These are phyloP conservation scores for Nezara viridula DNA, from an alignment of 2,888 invertebrate species.

Conservation along the genomic window DNA sequence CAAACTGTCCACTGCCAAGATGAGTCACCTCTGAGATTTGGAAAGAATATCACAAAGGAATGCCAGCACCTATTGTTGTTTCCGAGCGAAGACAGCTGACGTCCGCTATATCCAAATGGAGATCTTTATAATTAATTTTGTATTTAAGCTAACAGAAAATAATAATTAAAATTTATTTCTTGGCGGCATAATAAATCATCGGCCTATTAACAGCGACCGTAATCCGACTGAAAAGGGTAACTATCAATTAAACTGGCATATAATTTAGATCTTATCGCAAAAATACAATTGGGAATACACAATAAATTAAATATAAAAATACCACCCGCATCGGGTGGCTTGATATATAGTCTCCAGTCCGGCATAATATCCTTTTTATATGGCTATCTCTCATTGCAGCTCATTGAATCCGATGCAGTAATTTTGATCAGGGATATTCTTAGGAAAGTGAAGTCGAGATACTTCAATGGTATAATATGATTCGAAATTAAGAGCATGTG, in stretches of 20 bases:
- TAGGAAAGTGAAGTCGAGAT: background rate
- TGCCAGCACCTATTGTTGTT: slow-evolving; percentile 44
- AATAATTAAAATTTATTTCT: slow-evolving; percentile 5
- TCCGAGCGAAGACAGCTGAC: background rate
- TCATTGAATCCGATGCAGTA: background rate
- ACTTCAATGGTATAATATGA: background rate
- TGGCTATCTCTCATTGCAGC: background rate
- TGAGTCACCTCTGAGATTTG: slow-evolving; percentile 36
- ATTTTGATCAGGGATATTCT: background rate
- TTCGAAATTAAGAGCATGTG: too few species aligned
- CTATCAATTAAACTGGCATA: background rate
- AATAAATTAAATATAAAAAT: slow-evolving; percentile 37
- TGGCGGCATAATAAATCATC: background rate
- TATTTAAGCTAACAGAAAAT: background rate
- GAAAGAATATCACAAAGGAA: slow-evolving; percentile 10
- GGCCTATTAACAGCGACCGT: background rate
- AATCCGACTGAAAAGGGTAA: background rate
- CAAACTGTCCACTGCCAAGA: slow-evolving; percentile 22
- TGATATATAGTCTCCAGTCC: background rate
- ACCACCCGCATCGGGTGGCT: slow-evolving; percentile 13
- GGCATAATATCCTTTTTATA: background rate
- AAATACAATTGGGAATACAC: slow-evolving; percentile 20
- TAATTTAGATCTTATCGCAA: slow-evolving; percentile 39
- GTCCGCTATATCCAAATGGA: background rate
- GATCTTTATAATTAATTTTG: background rate